Evolutionary conservation across 2,888 invertebrate genomes (phyloP), one percentile per base, ranked within the genome.

Genomic region (Perithous albicinctus): DNA sequence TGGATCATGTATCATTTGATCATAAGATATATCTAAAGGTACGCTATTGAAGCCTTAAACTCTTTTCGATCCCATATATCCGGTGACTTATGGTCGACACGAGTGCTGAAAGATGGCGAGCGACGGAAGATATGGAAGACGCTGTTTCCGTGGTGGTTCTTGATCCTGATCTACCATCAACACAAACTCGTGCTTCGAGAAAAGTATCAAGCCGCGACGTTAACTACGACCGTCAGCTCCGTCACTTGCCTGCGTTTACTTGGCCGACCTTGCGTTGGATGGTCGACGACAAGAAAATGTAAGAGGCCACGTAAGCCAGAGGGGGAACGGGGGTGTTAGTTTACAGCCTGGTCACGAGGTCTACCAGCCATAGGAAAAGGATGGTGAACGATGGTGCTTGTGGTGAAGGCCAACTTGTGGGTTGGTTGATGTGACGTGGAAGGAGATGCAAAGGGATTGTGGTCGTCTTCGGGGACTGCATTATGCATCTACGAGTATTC

Each of bases 401-500:
- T 41, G 18, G 78, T 15, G 18, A 51, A 64, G 32, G 38, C 38
- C 56, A n/a, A n/a, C 61, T 41, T 69, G 54, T 41, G 46, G 64
- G 74, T 64, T 51, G 51, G 75, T 26, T 66, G 79, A 63, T 63
- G 29, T 15, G 41, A 69, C 63, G 54, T 51, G 35, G 64, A 59
- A 51, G 66, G 51, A 70, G 70, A 67, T 48, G 67, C 15, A 46
- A 29, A 67, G n/a, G 48, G 74, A 32, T 29, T 61, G 80, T 80
- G 84, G 74, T 67, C 56, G 72, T 78, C 74, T 67, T 82, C 85
- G 85, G 88, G 85, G 87, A 88, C 87, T 91, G 89, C 91, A 91
- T 91, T 91, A 91, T 91, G 90, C 90, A 91, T 90, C 88, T 86
- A 82, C 85, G 87, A 88, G 86, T 86, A 85, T 85, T 85, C 84